These are phyloP conservation scores for Natrix natrix DNA, from an alignment of 2,797 vertebrate species.

Conservation along the genomic window DNA sequence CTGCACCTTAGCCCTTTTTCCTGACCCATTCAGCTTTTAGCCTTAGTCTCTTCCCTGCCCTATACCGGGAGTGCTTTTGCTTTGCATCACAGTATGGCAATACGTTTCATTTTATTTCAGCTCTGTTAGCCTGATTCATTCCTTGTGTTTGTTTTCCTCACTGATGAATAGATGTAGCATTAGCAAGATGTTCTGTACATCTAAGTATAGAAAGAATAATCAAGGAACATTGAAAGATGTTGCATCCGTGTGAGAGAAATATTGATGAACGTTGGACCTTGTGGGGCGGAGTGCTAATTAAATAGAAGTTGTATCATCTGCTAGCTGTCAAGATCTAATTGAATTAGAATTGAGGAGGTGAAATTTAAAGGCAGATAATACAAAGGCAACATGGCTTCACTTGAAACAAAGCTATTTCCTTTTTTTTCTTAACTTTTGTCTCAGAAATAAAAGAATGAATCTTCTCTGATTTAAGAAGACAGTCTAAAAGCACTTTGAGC, in stretches of 20 bases:
- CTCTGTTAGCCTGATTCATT: neutral
- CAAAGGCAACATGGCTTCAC: slow-evolving; percentile 26
- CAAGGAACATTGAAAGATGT: slow-evolving; percentile 14
- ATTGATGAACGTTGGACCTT: slow-evolving; percentile 60
- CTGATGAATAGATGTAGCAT: slow-evolving; percentile 40
- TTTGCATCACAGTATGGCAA: neutral
- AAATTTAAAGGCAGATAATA: slow-evolving; percentile 60
- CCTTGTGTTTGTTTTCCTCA: slow-evolving; percentile 16
- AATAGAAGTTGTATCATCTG: slow-evolving; percentile 65
- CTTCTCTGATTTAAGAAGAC: neutral
- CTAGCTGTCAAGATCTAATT: slow-evolving; percentile 62
- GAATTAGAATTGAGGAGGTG: slow-evolving; percentile 53
- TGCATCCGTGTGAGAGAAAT: slow-evolving; percentile 39
- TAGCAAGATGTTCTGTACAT: slow-evolving; percentile 2
- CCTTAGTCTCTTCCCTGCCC: neutral
- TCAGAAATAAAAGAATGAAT: neutral
- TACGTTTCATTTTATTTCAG: neutral
- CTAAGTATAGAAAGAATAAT: slow-evolving; percentile 41
- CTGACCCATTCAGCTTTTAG: neutral
- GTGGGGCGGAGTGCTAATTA: slow-evolving; percentile 64
- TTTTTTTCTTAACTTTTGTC: neutral
- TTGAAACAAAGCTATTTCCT: slow-evolving; percentile 5
- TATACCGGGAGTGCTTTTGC: neutral
- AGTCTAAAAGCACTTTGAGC: accelerated
- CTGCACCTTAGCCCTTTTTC: neutral